Evolutionary conservation across 2,113 vertebrate species (phyloP).

Genomic region (Thymallus thymallus): DNA sequence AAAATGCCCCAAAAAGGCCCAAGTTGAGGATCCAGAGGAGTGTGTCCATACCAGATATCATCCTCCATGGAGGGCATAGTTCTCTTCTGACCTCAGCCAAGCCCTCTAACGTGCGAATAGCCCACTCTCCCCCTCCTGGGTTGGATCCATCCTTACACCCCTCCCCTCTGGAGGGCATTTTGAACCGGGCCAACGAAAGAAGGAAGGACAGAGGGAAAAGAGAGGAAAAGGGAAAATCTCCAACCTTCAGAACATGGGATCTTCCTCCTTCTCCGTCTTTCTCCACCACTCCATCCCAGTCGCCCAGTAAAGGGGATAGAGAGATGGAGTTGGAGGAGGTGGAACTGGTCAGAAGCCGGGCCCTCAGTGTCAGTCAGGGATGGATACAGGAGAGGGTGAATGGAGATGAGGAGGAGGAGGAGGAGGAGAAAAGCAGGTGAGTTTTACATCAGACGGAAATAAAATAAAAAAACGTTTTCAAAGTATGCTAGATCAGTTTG

Average conservation of each 20-base stretch:
- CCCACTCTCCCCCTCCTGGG: background rate
- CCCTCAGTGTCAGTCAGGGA: conserved; percentile 42
- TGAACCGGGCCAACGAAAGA: conserved; percentile 63
- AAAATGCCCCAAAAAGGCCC: conserved; percentile 15
- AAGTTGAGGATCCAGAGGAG: conserved; percentile 58
- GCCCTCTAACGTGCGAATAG: background rate
- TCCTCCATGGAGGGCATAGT: conserved; percentile 1
- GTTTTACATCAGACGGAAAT: conserved; percentile 24
- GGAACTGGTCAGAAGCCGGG: conserved; percentile 36
- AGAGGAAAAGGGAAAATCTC: conserved; percentile 23
- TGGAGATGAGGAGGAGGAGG: conserved; percentile 55
- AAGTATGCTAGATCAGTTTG: conserved; percentile 12
- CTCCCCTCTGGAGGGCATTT: conserved; percentile 55
- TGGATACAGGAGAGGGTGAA: conserved; percentile 69
- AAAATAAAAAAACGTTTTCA: conserved; percentile 2
- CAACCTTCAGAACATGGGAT: conserved; percentile 15
- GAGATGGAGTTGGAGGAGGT: conserved; percentile 55
- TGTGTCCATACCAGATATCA: conserved; percentile 51
- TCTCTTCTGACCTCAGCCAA: background rate
- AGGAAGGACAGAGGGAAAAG: conserved; percentile 37
- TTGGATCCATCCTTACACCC: background rate
- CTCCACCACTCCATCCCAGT: conserved; percentile 39
- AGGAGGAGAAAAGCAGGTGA: conserved; percentile 62
- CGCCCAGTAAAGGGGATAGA: conserved; percentile 51
- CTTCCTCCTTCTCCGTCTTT: conserved; percentile 25